These are phyloP conservation scores for Neodon shergylaensis DNA, from an alignment of 2,113 vertebrate species.

Conservation along the genomic window DNA sequence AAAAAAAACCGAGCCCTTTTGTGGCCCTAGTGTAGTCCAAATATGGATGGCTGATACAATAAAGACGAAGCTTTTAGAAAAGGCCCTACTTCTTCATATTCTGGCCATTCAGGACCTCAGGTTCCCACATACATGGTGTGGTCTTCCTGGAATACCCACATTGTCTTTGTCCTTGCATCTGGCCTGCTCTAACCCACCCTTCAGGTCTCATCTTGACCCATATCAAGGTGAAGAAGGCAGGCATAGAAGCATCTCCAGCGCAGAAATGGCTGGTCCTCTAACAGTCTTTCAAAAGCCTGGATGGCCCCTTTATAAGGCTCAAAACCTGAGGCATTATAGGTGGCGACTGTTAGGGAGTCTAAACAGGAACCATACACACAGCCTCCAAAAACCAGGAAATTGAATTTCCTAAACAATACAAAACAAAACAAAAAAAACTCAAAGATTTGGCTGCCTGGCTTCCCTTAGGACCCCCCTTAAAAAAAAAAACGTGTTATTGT, in stretches of 20 bases:
- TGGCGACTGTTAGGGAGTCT: background rate
- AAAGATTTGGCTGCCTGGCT: background rate
- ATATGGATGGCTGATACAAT: background rate
- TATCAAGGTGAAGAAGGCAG: background rate
- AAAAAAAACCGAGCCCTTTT: background rate
- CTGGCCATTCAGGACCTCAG: background rate
- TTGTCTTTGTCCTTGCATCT: background rate
- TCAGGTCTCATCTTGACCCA: background rate
- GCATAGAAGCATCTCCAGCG: background rate
- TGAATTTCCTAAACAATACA: background rate
- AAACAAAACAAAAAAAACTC: background rate
- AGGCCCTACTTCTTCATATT: background rate
- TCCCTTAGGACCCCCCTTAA: background rate
- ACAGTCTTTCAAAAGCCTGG: background rate
- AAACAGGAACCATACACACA: background rate
- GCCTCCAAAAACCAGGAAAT: background rate
- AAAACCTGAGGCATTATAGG: background rate
- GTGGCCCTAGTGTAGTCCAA: background rate
- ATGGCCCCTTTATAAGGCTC: background rate
- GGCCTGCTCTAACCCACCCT: background rate
- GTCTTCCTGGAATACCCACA: background rate
- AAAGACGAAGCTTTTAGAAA: background rate
- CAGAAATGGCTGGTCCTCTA: background rate
- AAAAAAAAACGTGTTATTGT: background rate
- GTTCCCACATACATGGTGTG: background rate